phyloP scores from a whole-genome alignment of 2,797 vertebrate genomes.

The Spondyliosoma cantharus region DNA sequence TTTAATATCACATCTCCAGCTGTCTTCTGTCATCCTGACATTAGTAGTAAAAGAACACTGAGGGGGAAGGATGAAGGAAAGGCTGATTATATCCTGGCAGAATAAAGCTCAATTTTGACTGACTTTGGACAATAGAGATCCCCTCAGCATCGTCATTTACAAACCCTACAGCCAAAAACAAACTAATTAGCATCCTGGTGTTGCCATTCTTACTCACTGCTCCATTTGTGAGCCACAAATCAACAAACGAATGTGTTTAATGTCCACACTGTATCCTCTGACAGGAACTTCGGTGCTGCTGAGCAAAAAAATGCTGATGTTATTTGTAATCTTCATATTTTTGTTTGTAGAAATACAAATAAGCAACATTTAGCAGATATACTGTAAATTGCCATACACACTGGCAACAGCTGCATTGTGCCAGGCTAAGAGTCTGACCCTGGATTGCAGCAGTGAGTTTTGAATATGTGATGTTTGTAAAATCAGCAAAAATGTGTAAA shows the following conservation, averaged over 20 bases:
- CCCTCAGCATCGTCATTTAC: constrained; percentile 14
- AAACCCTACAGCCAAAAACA: constrained; percentile 31
- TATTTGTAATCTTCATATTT: constrained; percentile 12
- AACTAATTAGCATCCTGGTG: constrained; percentile 42
- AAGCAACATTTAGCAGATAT: background rate
- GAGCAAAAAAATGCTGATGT: constrained; percentile 1
- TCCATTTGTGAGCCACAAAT: constrained; percentile 12
- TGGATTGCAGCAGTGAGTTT: background rate
- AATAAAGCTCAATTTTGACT: constrained; percentile 15
- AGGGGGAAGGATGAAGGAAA: background rate
- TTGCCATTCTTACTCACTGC: background rate
- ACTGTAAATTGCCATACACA: background rate
- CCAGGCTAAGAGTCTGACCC: constrained; percentile 4
- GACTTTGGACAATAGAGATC: constrained; percentile 24
- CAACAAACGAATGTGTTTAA: background rate
- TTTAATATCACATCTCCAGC: background rate
- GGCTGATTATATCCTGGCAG: constrained; percentile 21
- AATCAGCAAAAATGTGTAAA: too few species aligned
- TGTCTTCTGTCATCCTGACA: background rate
- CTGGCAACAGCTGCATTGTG: background rate
- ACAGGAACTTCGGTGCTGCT: background rate
- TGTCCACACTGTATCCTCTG: background rate
- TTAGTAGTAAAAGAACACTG: background rate
- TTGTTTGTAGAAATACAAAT: background rate
- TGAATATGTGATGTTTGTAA: too few species aligned